Evolutionary conservation across 2,888 invertebrate species (phyloP), one percentile per base, ranked within the genome.

Genomic region (Callosobruchus maculatus): DNA sequence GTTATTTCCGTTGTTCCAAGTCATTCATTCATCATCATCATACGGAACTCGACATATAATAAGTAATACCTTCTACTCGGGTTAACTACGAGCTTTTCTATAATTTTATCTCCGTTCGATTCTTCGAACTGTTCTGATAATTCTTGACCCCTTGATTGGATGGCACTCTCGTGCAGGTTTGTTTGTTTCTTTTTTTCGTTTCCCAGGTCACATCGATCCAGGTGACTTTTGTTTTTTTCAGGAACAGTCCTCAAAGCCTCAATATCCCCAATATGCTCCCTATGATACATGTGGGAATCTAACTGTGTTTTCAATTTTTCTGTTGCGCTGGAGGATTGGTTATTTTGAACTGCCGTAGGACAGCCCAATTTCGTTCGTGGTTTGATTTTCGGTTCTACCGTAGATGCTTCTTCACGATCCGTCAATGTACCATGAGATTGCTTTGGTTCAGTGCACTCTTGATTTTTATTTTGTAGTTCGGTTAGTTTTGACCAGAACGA

Each of bases 401-500:
- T 21, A 5, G 22, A 22, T 26, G 7, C 2, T 26, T 26, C 66
- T 31, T n/a, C 7, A 4, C n/a, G 26, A 20, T 73, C 70, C 68
- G 70, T 13, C 21, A 66, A 49, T 71, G 70, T 66, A 30, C 20
- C 71, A 67, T 9, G 71, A 30, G n/a, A 67, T 18, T 22, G 22
- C 21, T 31, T 70, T 67, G n/a, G 30, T 72, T 70, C 20, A 7
- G n/a, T 21, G 3, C 67, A 18, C 22, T 18, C 22, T 49, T 75
- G 73, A 75, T 74, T 78, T 67, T 81, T 79, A 70, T 78, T 68
- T 79, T 85, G 84, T 22, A 84, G 79, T 74, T 84, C 82, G 69
- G 79, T 80, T 72, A 87, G 75, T 81, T 85, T 85, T 67, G 81
- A 78, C 82, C 84, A 87, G 74, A 84, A 84, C 0, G 84, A 82